Conservation (phyloP, 2,888 invertebrate genomes). For the Serripes groenlandicus region DNA sequence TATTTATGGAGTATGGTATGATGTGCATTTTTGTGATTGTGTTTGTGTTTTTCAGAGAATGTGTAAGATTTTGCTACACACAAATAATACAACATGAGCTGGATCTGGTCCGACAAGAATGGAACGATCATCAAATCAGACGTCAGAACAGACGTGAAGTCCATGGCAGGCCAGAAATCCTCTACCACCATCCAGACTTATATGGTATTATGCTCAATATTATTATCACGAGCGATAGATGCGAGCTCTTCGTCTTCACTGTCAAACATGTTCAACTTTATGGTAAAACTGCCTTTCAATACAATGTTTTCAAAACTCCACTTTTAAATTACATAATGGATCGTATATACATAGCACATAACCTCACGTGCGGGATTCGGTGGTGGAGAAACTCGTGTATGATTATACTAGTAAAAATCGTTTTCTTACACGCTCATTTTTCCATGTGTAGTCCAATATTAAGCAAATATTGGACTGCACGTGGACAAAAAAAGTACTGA, state of each 20-base stretch:
- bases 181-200: conserved; percentile 34
- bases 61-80: conserved; percentile 44
- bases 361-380: neutral
- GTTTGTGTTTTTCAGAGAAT: conserved; percentile 36
- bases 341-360: neutral
- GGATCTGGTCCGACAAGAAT: conserved; percentile 31
- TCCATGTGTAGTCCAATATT: no score
- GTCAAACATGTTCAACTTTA: neutral
- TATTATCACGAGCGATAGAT: conserved; percentile 19
- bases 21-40: conserved; percentile 11
- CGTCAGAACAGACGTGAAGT: conserved; percentile 19
- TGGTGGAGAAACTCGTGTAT: no score
- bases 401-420: no score
- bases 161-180: conserved; percentile 42
- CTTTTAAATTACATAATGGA: neutral
- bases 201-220: conserved; percentile 24
- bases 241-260: neutral
- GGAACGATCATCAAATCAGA: conserved; percentile 41
- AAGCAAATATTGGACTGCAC: no score
- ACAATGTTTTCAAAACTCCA: neutral
- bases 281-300: conserved; percentile 2
- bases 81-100: conserved; percentile 43
- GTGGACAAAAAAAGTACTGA: no score
- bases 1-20: no score
- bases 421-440: no score